Conservation (phyloP, 2,113 vertebrate genomes). For the Xenopus tropicalis region UCB_Xtro_10.0 CM004447.2:94216501-94217000, state of each 20-base stretch:
- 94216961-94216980: conserved; percentile 3
- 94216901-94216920: conserved; percentile 34
- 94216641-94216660: conserved; percentile 11
- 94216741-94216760: conserved; percentile 25
- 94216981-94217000: neutral
- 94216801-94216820: conserved; percentile 32
- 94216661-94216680: conserved; percentile 27
- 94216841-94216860: conserved; percentile 33
- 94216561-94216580: no score
- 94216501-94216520: no score
- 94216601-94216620: neutral
- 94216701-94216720: conserved; percentile 23
- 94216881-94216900: conserved; percentile 35
- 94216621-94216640: neutral
- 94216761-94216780: conserved; percentile 13
- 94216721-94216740: conserved; percentile 38
- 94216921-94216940: conserved; percentile 24
- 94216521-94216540: no score
- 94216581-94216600: neutral
- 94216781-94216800: conserved; percentile 39
- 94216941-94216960: neutral
- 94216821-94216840: conserved; percentile 41
- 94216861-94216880: conserved; percentile 22
- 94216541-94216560: no score
- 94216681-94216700: conserved; percentile 32